A percentile compares a stretch with the other conserved stretches of the same genome.
phyloP scores from a whole-genome alignment of 1,140 invertebrate genomes.

The Pogonus chalceus region DNA sequence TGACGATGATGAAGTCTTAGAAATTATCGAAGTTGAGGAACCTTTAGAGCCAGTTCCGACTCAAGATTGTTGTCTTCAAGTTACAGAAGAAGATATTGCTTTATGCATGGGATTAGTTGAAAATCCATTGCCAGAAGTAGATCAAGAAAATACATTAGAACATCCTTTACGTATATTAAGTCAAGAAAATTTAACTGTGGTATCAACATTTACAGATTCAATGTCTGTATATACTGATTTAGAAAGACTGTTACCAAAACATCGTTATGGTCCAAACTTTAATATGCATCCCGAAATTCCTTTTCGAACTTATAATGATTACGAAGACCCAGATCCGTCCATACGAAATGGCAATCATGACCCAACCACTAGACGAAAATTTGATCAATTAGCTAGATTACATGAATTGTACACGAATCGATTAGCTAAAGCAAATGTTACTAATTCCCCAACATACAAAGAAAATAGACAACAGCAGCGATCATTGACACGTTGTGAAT shows the following conservation, averaged over 20 bases:
- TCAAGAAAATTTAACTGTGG: slow-evolving; percentile 80
- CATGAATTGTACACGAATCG: slow-evolving; percentile 58
- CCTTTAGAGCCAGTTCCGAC: slow-evolving; percentile 68
- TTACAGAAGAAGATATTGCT: slow-evolving; percentile 85
- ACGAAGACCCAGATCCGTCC: slow-evolving; percentile 32
- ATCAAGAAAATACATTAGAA: slow-evolving; percentile 52
- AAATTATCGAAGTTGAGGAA: slow-evolving; percentile 75
- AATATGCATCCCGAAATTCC: not conserved
- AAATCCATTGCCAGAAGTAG: slow-evolving; percentile 59
- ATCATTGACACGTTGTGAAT: slow-evolving; percentile 48
- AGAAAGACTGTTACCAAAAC: slow-evolving; percentile 43
- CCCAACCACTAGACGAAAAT: slow-evolving; percentile 35
- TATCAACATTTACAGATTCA: slow-evolving; percentile 77
- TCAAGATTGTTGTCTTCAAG: slow-evolving; percentile 74
- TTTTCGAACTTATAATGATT: slow-evolving; percentile 29
- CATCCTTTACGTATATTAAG: slow-evolving; percentile 79
- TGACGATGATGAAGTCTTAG: slow-evolving; percentile 59
- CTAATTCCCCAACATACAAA: slow-evolving; percentile 44
- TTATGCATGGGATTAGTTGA: slow-evolving; percentile 68
- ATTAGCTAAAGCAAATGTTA: slow-evolving; percentile 49
- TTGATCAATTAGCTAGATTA: slow-evolving; percentile 55
- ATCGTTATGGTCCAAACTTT: slow-evolving; percentile 25
- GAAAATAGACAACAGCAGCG: slow-evolving; percentile 33
- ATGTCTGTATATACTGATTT: slow-evolving; percentile 66
- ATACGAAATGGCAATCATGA: slow-evolving; percentile 19